phyloP scores from a whole-genome alignment of 2,797 vertebrate genomes.

The Rhinella marina region DNA sequence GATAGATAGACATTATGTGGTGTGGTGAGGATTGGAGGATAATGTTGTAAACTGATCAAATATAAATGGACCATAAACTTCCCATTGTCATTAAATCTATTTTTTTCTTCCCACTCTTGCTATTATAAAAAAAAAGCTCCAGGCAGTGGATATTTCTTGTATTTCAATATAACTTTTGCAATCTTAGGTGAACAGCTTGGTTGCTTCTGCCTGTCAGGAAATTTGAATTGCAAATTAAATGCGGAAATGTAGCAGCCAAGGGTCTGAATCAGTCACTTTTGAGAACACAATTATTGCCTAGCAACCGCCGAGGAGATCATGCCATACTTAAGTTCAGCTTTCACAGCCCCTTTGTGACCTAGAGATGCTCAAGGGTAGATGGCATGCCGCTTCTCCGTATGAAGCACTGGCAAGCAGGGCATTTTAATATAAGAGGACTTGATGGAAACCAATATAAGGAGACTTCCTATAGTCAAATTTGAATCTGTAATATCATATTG shows the following conservation, averaged over 20 bases:
- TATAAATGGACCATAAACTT: slow-evolving; percentile 35
- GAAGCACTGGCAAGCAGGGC: slow-evolving; percentile 16
- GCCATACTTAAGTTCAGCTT: slow-evolving; percentile 53
- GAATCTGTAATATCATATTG: slow-evolving; percentile 36
- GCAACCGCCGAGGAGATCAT: slow-evolving; percentile 71
- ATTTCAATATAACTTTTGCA: slow-evolving; percentile 77
- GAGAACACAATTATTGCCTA: slow-evolving; percentile 73
- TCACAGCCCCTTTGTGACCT: slow-evolving; percentile 53
- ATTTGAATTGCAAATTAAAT: slow-evolving; percentile 83
- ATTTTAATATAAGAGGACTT: slow-evolving; percentile 18
- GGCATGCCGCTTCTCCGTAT: slow-evolving; percentile 37
- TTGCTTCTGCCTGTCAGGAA: slow-evolving; percentile 78
- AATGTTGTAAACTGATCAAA: not conserved
- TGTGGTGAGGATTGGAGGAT: not conserved
- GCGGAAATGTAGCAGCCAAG: slow-evolving; percentile 70
- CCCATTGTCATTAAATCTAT: not conserved
- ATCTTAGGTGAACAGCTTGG: slow-evolving; percentile 81
- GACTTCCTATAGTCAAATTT: not conserved
- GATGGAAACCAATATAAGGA: slow-evolving; percentile 11
- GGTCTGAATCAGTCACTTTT: slow-evolving; percentile 71
- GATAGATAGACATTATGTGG: slow-evolving; percentile 2
- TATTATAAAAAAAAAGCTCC: slow-evolving; percentile 74
- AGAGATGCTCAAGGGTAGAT: slow-evolving; percentile 50
- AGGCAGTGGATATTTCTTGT: slow-evolving; percentile 75
- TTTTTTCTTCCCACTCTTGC: slow-evolving; percentile 50